Percentiles rank a stretch among this genome's conserved stretches.
Conservation (phyloP, 2,113 vertebrate species). For the Cercopithecus mona region DNA sequence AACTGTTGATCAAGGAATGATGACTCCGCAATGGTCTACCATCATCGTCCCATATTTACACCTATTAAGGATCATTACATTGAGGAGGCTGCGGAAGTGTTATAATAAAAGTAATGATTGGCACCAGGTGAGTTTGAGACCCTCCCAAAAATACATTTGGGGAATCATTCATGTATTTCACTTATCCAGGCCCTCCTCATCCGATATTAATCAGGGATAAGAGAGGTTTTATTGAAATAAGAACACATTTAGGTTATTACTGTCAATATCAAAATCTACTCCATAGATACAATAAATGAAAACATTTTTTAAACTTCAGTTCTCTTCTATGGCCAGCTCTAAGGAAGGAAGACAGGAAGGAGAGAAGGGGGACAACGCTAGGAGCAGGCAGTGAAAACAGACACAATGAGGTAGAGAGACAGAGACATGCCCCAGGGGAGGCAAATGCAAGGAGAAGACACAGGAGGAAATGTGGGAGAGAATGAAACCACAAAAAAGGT, state of each 20-base stretch:
- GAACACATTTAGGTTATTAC: background rate
- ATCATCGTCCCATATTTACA: background rate
- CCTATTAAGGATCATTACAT: background rate
- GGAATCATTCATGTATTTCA: background rate
- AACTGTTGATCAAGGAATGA: background rate
- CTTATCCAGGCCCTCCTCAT: background rate
- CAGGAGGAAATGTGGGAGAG: background rate
- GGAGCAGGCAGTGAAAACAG: background rate
- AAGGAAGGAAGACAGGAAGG: background rate
- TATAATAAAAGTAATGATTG: background rate
- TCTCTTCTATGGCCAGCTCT: background rate
- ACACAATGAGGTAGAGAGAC: background rate
- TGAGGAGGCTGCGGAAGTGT: no score
- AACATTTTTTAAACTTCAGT: background rate
- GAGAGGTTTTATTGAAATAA: background rate
- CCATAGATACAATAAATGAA: background rate
- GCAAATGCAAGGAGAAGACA: background rate
- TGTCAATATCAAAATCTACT: background rate
- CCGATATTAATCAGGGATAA: background rate
- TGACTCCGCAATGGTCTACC: background rate
- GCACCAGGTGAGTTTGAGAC: background rate
- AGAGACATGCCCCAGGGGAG: fast-evolving
- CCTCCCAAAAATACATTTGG: background rate
- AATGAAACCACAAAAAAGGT: fast-evolving
- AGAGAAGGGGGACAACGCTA: background rate